phyloP scores from a whole-genome alignment of 1,140 invertebrate species.

The Lasioglossum albipes region DNA sequence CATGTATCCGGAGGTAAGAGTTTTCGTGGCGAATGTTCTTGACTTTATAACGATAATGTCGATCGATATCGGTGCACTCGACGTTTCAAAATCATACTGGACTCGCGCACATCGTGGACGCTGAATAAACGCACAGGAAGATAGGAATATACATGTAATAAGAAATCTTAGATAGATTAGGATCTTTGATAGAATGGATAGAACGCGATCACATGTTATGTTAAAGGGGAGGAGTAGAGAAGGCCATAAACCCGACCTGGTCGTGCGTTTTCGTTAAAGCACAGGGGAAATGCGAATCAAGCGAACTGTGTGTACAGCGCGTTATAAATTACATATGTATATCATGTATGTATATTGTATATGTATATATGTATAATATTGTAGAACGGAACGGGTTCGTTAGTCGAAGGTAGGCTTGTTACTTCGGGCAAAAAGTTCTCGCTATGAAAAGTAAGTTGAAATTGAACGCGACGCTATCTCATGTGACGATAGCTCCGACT shows the following conservation, averaged over 20 bases:
- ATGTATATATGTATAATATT: constrained; percentile 1
- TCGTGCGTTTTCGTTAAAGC: background rate
- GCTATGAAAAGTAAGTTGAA: background rate
- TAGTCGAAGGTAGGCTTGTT: background rate
- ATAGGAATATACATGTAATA: background rate
- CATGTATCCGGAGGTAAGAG: background rate
- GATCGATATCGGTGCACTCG: background rate
- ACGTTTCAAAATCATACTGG: background rate
- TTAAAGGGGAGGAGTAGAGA: background rate
- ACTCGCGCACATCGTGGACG: no score
- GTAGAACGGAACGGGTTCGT: background rate
- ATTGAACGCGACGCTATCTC: background rate
- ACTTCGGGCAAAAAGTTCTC: background rate
- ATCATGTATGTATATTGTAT: background rate
- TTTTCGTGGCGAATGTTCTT: background rate
- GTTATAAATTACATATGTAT: constrained; percentile 13
- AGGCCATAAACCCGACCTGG: background rate
- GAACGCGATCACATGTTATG: background rate
- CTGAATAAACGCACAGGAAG: no score
- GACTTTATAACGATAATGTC: background rate
- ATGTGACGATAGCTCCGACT: background rate
- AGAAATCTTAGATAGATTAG: background rate
- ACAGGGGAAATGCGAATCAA: background rate
- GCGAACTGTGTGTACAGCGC: background rate
- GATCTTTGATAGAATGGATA: background rate